Evolutionary conservation across 2,113 vertebrate genomes (phyloP).

Genomic region (Deroptyus accipitrinus): DNA sequence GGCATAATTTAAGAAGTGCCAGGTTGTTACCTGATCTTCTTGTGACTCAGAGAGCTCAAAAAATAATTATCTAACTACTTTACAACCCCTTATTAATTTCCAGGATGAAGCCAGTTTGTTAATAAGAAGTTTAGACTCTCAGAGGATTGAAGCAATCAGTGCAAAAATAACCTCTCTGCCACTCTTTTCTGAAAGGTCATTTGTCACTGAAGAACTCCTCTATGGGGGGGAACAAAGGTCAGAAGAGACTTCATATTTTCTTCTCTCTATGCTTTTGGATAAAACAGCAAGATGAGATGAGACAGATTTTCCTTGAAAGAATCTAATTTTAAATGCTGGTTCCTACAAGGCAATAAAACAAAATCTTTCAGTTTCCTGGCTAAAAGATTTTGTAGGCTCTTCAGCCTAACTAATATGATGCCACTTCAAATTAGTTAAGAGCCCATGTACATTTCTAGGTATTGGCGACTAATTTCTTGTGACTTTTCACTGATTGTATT

Average conservation of each 20-base stretch:
- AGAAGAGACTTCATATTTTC: neutral
- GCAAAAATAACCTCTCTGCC: neutral
- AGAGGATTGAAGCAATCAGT: neutral
- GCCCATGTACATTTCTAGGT: neutral
- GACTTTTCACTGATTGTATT: neutral
- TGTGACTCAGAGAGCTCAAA: neutral
- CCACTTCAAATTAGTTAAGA: neutral
- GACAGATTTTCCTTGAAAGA: neutral
- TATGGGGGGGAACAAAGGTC: neutral
- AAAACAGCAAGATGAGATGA: neutral
- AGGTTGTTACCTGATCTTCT: neutral
- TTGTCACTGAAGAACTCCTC: neutral
- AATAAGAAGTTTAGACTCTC: neutral
- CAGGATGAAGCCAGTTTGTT: neutral
- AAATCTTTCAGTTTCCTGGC: neutral
- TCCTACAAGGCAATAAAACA: neutral
- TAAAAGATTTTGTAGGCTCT: neutral
- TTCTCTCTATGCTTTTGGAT: neutral
- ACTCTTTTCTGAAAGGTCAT: neutral
- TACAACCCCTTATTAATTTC: neutral
- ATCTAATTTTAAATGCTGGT: neutral
- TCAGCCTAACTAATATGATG: neutral
- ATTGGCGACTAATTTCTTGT: neutral
- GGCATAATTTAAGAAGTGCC: neutral
- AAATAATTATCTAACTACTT: neutral